phyloP scores from a whole-genome alignment of 2,113 vertebrate species.

The Charadrius vociferus region DNA sequence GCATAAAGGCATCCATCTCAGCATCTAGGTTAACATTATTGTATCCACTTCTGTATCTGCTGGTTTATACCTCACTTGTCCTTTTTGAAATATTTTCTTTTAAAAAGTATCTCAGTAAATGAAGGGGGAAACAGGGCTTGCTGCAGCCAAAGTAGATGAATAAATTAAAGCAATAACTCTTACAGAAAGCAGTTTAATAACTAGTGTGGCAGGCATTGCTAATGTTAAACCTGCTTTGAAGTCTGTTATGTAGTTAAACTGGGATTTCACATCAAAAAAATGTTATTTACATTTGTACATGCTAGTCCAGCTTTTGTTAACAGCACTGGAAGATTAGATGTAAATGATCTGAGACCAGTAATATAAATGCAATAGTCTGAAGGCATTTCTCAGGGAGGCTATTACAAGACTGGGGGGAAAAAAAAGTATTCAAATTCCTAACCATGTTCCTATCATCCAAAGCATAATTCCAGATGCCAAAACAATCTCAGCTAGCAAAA shows the following conservation, averaged over 20 bases:
- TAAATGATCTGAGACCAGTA: constrained; percentile 35
- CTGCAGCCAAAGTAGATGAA: background rate
- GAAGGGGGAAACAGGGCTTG: background rate
- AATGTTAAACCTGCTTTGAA: constrained; percentile 40
- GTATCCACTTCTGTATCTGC: background rate
- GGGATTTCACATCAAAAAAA: constrained; percentile 35
- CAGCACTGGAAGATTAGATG: constrained; percentile 15
- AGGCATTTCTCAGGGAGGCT: constrained; percentile 45
- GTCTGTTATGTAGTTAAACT: constrained; percentile 48
- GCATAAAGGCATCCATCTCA: background rate
- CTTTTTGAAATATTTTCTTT: background rate
- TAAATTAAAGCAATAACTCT: constrained; percentile 20
- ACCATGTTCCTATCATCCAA: background rate
- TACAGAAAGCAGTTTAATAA: constrained; percentile 16
- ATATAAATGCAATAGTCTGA: constrained; percentile 23
- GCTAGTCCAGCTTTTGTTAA: constrained; percentile 41
- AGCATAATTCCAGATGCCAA: constrained; percentile 42
- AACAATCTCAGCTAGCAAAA: constrained; percentile 49
- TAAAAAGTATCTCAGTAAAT: background rate
- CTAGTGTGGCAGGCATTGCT: background rate
- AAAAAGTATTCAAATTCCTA: background rate
- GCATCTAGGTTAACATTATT: rapidly evolving
- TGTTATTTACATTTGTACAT: constrained; percentile 51
- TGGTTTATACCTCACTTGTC: background rate
- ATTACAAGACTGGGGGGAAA: background rate